Conservation (phyloP, 1,140 invertebrate genomes). For the Orius laevigatus region DNA sequence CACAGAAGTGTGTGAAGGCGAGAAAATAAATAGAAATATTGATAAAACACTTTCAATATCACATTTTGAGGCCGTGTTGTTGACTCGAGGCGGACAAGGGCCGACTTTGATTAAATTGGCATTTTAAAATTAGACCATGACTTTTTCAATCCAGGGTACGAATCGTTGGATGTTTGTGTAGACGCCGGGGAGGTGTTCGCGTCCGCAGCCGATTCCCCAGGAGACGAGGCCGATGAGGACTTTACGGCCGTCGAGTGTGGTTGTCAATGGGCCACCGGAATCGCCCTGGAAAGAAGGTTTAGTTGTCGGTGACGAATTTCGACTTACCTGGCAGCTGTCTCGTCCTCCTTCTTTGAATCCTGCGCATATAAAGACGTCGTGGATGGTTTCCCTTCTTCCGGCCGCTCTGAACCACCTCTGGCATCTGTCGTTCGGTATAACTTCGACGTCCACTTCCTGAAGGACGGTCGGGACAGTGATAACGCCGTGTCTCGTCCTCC, state of each 20-base stretch:
- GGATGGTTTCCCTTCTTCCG: slow-evolving; percentile 74
- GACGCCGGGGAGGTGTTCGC: slow-evolving; percentile 75
- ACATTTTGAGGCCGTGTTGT: no score
- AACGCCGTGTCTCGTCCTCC: slow-evolving; percentile 60
- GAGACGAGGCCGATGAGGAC: slow-evolving; percentile 75
- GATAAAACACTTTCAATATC: no score
- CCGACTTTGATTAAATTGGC: not conserved
- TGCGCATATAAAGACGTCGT: slow-evolving; percentile 84
- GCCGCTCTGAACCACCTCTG: slow-evolving; percentile 82
- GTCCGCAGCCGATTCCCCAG: slow-evolving; percentile 79
- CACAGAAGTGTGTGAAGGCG: no score
- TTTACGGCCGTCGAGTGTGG: slow-evolving; percentile 62
- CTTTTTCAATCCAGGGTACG: slow-evolving; percentile 79
- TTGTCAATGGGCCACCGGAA: slow-evolving; percentile 66
- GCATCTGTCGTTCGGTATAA: slow-evolving; percentile 81
- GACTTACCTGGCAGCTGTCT: slow-evolving; percentile 37
- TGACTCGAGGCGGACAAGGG: no score
- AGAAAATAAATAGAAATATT: no score
- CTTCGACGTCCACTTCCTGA: slow-evolving; percentile 59
- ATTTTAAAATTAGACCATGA: slow-evolving; percentile 36
- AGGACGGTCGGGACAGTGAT: slow-evolving; percentile 30
- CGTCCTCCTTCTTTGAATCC: slow-evolving; percentile 66
- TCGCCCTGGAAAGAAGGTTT: slow-evolving; percentile 42
- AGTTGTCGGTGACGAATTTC: not conserved
- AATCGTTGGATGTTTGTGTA: slow-evolving; percentile 86